These are phyloP conservation scores for Nemoura dubitans DNA, from an alignment of 2,888 invertebrate genomes.

Conservation along the genomic window DNA sequence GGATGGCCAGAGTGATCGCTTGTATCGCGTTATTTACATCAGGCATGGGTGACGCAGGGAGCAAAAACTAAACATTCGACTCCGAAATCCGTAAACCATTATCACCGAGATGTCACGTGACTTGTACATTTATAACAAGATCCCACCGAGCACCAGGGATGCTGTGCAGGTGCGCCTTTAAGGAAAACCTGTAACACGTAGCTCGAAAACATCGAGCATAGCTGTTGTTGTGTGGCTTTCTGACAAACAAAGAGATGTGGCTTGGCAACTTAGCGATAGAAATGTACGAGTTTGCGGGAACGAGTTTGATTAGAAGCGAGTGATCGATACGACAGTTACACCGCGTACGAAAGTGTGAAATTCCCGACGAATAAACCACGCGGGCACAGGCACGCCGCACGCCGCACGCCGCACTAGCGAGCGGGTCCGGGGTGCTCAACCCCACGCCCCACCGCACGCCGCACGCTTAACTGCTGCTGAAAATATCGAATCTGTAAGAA, in stretches of 20 bases:
- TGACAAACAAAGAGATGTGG: neutral
- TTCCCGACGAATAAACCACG: neutral
- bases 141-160: neutral
- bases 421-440: neutral
- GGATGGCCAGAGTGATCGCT: neutral
- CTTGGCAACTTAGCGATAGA: neutral
- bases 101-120: neutral
- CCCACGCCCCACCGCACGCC: neutral
- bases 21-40: neutral
- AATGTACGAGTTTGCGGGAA: neutral
- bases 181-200: neutral
- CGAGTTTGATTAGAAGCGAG: neutral
- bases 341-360: slow-evolving; percentile 52
- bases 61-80: neutral
- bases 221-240: neutral
- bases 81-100: neutral
- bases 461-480: slow-evolving; percentile 16
- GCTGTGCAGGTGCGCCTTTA: neutral
- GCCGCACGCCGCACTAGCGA: no score
- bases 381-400: neutral
- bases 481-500: slow-evolving; percentile 23
- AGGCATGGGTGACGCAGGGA: neutral
- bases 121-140: neutral
- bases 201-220: neutral
- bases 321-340: neutral